Evolutionary conservation across 2,888 invertebrate species (phyloP).

Genomic region (Hemicrepidius hirtus): DNA sequence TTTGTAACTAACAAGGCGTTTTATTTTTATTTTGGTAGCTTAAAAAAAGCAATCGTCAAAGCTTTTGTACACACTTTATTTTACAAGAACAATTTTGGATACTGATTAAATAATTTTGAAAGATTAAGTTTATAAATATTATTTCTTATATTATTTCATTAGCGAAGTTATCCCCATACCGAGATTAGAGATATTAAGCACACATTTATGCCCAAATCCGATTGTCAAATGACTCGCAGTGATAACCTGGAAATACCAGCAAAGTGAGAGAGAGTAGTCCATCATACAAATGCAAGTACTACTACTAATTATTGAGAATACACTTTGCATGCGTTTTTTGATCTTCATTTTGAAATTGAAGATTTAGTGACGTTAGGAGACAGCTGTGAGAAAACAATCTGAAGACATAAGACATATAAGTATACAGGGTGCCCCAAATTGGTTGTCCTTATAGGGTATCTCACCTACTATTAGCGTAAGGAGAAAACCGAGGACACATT

Average conservation of each 20-base stretch:
- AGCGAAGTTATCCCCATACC: neutral
- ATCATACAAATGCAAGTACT: constrained; percentile 10
- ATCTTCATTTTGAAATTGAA: too few species aligned
- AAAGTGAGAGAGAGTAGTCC: constrained; percentile 42
- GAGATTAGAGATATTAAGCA: neutral
- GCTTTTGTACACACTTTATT: constrained; percentile 9
- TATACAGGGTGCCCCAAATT: too few species aligned
- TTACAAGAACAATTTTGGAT: neutral
- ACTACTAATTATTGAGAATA: neutral
- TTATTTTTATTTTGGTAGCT: neutral
- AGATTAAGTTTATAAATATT: too few species aligned
- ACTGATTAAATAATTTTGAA: neutral
- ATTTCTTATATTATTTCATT: neutral
- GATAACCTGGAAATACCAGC: constrained; percentile 44
- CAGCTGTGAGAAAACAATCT: neutral
- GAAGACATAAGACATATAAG: too few species aligned
- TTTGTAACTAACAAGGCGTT: too few species aligned
- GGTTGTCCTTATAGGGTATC: too few species aligned
- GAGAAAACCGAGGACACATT: too few species aligned
- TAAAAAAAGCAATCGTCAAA: neutral
- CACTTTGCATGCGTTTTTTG: constrained; percentile 10
- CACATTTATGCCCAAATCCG: constrained; percentile 12
- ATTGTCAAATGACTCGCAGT: constrained; percentile 21
- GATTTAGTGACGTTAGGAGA: too few species aligned
- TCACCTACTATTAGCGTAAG: too few species aligned